These are phyloP conservation scores for Microchrysa polita DNA, from an alignment of 2,888 invertebrate genomes.

Conservation along the genomic window DNA sequence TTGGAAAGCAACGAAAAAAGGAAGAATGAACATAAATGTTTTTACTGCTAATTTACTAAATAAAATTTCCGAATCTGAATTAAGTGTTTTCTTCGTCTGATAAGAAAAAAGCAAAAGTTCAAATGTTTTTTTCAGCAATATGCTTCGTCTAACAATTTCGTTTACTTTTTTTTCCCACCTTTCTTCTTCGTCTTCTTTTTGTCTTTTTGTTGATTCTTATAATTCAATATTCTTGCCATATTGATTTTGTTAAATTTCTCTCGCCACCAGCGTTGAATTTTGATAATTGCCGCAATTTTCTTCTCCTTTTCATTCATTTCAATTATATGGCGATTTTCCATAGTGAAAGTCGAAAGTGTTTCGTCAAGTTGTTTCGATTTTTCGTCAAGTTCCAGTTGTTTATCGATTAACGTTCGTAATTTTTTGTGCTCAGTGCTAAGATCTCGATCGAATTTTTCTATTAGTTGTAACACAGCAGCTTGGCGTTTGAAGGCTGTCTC, in stretches of 20 bases:
- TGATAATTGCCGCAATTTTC: not conserved
- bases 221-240: too few species aligned
- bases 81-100: too few species aligned
- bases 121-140: too few species aligned
- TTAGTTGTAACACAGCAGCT: conserved; percentile 3
- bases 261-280: conserved; percentile 35
- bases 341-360: not conserved
- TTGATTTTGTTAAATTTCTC: not conserved
- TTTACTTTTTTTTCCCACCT: too few species aligned
- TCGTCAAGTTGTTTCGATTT: conserved; percentile 10
- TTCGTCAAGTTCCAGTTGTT: not conserved
- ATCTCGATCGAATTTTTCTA: conserved; percentile 32
- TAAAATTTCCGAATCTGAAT: too few species aligned
- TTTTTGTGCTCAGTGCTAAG: not conserved
- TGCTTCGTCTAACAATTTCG: too few species aligned
- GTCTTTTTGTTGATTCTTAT: too few species aligned
- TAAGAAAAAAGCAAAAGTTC: too few species aligned
- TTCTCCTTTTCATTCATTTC: not conserved
- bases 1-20: too few species aligned
- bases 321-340: not conserved
- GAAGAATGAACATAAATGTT: too few species aligned
- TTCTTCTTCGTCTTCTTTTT: too few species aligned
- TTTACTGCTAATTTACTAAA: too few species aligned
- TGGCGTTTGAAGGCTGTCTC: conserved; percentile 32
- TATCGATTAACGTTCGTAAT: not conserved